Evolutionary conservation across 2,888 invertebrate genomes (phyloP), one percentile per base, ranked within the genome.

Genomic region (Cryptocheilus praepositus): DNA sequence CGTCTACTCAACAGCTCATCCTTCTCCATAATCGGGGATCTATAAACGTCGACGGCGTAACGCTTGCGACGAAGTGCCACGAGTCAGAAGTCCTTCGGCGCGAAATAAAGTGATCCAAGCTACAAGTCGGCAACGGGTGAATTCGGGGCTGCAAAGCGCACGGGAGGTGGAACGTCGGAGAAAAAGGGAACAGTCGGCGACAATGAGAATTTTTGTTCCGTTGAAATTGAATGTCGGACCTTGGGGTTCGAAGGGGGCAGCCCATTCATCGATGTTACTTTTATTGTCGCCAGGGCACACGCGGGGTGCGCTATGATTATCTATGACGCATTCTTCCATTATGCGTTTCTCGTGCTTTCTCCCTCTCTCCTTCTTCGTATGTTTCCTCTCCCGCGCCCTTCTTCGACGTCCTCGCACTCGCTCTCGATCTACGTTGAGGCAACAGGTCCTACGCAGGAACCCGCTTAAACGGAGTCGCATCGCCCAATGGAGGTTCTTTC

Each of bases 291-390:
- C 60, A 49, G 56, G 66, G 16, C 49, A 49, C 16, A 49, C 49
- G 72, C 73, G 70, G 78, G 77, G 74, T 73, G 77, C 71, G 67
- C 76, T 78, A 80, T 76, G 79, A 82, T 85, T 82, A 68, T 78
- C 68, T 78, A 84, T 82, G 84, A 86, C 81, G 84, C 76, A 84
- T 86, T 86, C 82, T 87, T 85, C 84, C 82, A 85, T 85, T 85
- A 85, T 85, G 81, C 68, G 62, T 67, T 68, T 59, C 66, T 54
- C 55, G 63, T 61, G 46, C 25, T 54, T 61, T 59, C 64, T 44
- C 57, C 28, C 67, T 21, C 52, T 21, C 51, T 52, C 43, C 57
- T 51, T 70, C 61, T 44, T 61, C 54, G 59, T 62, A 44, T 25
- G 3, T 21, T 44, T 22, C 36, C 53, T 21, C 36, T 45, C 61